phyloP scores from a whole-genome alignment of 2,113 vertebrate species.

The Sclerurus mexicanus region DNA sequence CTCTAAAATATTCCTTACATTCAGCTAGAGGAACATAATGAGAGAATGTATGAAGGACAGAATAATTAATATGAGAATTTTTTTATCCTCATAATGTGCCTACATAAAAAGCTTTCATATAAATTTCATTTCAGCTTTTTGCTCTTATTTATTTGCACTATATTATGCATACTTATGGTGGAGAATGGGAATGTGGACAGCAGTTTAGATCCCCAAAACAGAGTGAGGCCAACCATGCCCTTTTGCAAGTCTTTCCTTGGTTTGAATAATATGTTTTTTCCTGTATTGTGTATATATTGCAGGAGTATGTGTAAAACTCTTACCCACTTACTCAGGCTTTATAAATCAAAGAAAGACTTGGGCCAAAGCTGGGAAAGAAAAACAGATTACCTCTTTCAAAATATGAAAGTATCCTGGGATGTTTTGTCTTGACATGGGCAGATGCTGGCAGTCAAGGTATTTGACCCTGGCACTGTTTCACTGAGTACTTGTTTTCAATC shows the following conservation, averaged over 20 bases:
- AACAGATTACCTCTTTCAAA: constrained; percentile 33
- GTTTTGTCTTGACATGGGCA: constrained; percentile 52
- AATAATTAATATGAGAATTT: background rate
- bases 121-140: background rate
- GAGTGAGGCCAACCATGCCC: background rate
- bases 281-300: background rate
- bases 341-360: background rate
- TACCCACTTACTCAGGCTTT: background rate
- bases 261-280: background rate
- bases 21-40: background rate
- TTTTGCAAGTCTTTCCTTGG: background rate
- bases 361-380: constrained; percentile 1
- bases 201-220: background rate
- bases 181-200: background rate
- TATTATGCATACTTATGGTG: background rate
- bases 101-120: background rate
- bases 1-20: background rate
- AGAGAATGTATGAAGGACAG: background rate
- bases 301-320: background rate
- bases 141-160: background rate
- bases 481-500: background rate
- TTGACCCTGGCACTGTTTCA: background rate
- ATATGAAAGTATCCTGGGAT: background rate
- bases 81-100: background rate
- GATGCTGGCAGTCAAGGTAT: background rate